These are phyloP conservation scores for Drosophila navojoa DNA, from an alignment of 1,140 invertebrate species.

Conservation along the genomic window DNA sequence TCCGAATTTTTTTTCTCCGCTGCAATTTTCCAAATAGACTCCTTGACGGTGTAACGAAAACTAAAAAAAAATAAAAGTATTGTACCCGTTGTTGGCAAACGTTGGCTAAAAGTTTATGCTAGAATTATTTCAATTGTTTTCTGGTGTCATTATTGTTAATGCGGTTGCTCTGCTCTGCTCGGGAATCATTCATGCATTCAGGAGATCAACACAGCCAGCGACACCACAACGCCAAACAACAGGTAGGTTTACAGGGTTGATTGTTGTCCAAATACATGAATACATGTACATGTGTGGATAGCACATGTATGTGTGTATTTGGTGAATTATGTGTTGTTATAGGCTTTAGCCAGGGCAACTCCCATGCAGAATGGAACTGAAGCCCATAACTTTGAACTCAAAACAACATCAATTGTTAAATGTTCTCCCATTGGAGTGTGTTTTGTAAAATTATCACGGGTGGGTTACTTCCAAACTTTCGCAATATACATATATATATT, in stretches of 20 bases:
- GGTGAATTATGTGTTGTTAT: neutral
- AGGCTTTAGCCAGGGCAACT: neutral
- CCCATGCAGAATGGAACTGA: constrained; percentile 1
- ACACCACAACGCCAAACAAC: constrained; percentile 50
- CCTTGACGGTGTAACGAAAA: constrained; percentile 54
- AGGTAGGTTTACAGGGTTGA: constrained; percentile 29
- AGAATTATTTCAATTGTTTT: constrained; percentile 81
- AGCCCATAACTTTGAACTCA: constrained; percentile 35
- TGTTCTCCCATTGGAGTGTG: constrained; percentile 4
- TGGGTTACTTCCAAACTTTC: neutral
- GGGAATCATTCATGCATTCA: constrained; percentile 78
- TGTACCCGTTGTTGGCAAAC: constrained; percentile 39
- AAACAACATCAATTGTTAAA: constrained; percentile 20
- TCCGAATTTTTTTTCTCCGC: constrained; percentile 7
- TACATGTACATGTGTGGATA: neutral
- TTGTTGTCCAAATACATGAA: constrained; percentile 19
- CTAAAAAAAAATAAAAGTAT: constrained; percentile 49
- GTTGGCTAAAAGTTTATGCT: constrained; percentile 69
- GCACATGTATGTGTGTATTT: neutral
- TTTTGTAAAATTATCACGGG: neutral
- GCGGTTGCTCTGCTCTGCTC: constrained; percentile 36
- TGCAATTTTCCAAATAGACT: constrained; percentile 42
- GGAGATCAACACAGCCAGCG: constrained; percentile 67
- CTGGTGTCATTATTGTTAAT: constrained; percentile 71
- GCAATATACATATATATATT: too few species aligned